Evolutionary conservation across 2,888 invertebrate species (phyloP).

Genomic region (Melinopterus prodromus): DNA sequence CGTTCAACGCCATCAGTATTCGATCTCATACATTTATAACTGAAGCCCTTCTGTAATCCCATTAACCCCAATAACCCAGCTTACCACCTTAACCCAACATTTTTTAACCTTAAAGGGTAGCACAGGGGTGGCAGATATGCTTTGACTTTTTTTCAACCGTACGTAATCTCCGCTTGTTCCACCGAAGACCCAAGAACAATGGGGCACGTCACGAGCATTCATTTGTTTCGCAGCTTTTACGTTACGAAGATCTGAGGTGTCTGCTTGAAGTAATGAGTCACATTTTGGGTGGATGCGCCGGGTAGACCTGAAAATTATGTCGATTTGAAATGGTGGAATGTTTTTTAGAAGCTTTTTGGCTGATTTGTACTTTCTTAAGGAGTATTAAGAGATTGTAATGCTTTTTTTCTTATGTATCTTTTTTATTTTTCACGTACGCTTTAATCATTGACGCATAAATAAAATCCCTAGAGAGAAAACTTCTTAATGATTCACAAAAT

Average conservation of each 20-base stretch:
- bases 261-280: background rate
- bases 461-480: background rate
- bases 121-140: background rate
- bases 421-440: too few species aligned
- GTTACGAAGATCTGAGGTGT: background rate
- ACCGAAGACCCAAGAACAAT: background rate
- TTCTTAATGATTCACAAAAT: background rate
- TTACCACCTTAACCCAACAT: constrained; percentile 4
- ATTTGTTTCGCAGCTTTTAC: background rate
- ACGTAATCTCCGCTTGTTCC: background rate
- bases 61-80: background rate
- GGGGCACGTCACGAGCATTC: background rate
- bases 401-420: too few species aligned
- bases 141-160: background rate
- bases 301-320: background rate
- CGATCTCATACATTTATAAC: background rate
- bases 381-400: background rate
- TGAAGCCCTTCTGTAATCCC: background rate
- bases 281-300: background rate
- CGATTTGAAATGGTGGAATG: too few species aligned
- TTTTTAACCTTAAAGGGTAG: background rate
- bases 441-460: background rate
- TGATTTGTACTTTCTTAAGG: background rate
- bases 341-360: background rate
- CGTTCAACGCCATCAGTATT: background rate